Conservation (phyloP, 2,113 vertebrate species). For the Camelus bactrianus region DNA sequence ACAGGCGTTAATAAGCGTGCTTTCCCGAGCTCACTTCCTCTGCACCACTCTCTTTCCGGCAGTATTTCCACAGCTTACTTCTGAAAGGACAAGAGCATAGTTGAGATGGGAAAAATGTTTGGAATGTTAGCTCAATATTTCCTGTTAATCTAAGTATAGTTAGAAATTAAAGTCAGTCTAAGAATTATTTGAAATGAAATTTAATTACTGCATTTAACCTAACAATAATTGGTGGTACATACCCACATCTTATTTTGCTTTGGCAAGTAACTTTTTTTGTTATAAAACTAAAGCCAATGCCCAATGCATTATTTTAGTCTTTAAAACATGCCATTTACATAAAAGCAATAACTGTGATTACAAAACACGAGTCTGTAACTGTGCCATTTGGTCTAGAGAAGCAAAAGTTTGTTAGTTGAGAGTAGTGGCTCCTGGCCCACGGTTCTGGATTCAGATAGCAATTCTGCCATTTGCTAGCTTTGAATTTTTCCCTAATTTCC, state of each 20-base stretch:
- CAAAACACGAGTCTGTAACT: not conserved
- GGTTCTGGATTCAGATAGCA: not conserved
- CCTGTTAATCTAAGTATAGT: not conserved
- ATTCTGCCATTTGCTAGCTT: not conserved
- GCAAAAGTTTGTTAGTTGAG: not conserved
- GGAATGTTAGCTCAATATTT: not conserved
- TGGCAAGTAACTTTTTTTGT: not conserved
- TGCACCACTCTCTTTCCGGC: not conserved
- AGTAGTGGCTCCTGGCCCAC: not conserved
- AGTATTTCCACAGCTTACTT: not conserved
- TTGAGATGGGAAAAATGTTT: constrained; percentile 34
- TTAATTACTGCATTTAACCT: not conserved
- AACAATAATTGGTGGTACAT: not conserved
- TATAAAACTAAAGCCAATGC: not conserved
- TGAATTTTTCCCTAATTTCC: not conserved
- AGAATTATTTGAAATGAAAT: constrained; percentile 30
- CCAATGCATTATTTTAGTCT: not conserved
- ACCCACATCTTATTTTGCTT: not conserved
- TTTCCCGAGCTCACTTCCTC: not conserved
- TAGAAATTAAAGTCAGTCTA: constrained; percentile 37
- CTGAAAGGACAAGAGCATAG: not conserved
- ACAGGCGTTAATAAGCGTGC: not conserved
- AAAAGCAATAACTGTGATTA: not conserved
- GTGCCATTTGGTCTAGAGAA: not conserved
- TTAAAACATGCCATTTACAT: not conserved